These are phyloP conservation scores for Neodiprion fabricii DNA, from an alignment of 1,140 invertebrate genomes.

Conservation along the genomic window DNA sequence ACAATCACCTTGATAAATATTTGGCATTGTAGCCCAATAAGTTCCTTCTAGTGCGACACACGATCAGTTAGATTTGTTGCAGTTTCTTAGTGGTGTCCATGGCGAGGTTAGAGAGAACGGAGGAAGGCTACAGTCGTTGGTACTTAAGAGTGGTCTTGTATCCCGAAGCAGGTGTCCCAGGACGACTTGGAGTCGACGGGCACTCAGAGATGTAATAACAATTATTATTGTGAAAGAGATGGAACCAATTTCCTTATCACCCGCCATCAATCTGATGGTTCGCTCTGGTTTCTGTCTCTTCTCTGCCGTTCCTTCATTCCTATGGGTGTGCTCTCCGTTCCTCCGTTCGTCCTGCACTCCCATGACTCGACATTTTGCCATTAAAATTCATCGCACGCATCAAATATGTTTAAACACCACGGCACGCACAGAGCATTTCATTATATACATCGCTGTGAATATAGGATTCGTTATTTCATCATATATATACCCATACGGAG, in stretches of 20 bases:
- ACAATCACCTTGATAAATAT: too few relatives aligned
- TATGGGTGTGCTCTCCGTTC: background rate
- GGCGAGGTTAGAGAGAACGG: too few relatives aligned
- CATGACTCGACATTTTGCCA: constrained; percentile 1
- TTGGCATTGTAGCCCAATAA: too few relatives aligned
- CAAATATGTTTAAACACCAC: constrained; percentile 3
- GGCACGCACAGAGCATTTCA: background rate
- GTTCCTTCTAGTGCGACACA: too few relatives aligned
- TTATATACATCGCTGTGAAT: too few relatives aligned
- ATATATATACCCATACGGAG: too few relatives aligned
- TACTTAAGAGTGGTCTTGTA: background rate
- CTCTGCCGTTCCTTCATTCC: too few relatives aligned
- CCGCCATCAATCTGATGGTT: constrained; percentile 37
- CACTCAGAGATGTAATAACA: constrained; percentile 34
- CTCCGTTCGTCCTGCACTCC: background rate
- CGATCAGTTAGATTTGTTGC: too few relatives aligned
- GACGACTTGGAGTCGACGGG: background rate
- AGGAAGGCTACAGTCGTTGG: background rate
- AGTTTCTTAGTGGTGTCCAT: too few relatives aligned
- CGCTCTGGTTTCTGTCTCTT: background rate
- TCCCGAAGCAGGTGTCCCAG: background rate
- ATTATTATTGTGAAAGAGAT: constrained; percentile 51
- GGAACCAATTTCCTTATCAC: constrained; percentile 44
- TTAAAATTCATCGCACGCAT: background rate
- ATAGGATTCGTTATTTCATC: too few relatives aligned